Base-by-base conservation (phyloP, 2,797 vertebrate species). In the Acanthurus leucopareius region DNA sequence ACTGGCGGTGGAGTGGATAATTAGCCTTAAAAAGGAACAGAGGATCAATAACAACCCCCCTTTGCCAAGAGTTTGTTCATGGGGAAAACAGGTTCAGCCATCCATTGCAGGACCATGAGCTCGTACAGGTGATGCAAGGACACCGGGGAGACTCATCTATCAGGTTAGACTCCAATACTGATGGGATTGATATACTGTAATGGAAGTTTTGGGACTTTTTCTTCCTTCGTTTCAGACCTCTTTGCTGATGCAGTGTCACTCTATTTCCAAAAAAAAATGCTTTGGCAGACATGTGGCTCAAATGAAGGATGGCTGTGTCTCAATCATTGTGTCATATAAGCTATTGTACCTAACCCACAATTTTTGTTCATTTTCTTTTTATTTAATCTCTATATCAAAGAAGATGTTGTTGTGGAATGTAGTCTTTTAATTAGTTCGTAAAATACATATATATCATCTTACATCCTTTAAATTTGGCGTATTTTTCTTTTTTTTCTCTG, bases 1-100 rank as follows among this genome's bases (percentile, higher is more conserved):
- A 92, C 90, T 92, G 77, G 86, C 84, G 61, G 84, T 69, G 87
- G 89, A 92, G 90, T 93, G 90, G 91, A 92, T 94, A 95, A 95
- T 95, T 95, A 94, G 93, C 90, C 89, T 90, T 92, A 93, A 93
- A 93, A 89, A 88, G 86, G 89, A 92, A 91, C 85, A 87, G 83
- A 89, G 89, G 91, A 94, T 95, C 93, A 93, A 95, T 95, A 93
- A 11, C 10, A 1, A 3, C 47, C 57, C 48, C 69, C 65, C 11
- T 83, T 86, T 79, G 69, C 84, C 72, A 80, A 73, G 88, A 81
- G 74, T 91, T 89, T 89, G 88, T 85, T 90, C 84, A 82, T 73
- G 68, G 82, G 49, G 84, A 86, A 90, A 91, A 84, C 82, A 83
- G 85, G 71, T 77, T 75, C 56, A 79, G 58, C 79, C 67, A 60